Base-by-base conservation (phyloP, 2,888 invertebrate species). In the Drosophila picticornis region DNA sequence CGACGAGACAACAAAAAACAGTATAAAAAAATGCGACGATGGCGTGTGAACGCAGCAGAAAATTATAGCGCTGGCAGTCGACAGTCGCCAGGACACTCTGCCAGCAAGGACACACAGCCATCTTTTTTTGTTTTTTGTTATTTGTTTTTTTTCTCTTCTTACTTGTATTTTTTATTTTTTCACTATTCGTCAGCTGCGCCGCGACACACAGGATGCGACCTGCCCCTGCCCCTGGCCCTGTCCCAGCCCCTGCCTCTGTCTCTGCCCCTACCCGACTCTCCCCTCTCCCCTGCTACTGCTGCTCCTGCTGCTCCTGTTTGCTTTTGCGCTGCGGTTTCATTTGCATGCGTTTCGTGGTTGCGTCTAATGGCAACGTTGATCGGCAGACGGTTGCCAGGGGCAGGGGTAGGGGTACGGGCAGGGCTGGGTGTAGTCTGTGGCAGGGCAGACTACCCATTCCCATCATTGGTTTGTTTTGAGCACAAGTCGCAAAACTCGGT, bases 111-210 rank as follows among this genome's bases (percentile, higher is more conserved):
- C 31, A 57, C 48, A 72, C 75, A 63, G 71, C 76, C 61, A 68
- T 61, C 40, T 61, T 61, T 32, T 36, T 31, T n/a, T n/a, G n/a
- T n/a, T n/a, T n/a, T n/a, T n/a, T n/a, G n/a, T n/a, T n/a, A n/a
- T n/a, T n/a, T 40, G 4, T 82, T 67, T 84, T 50, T 38, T 29
- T 34, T 22, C 46, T 56, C 38, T 57, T 81, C 72, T 75, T 80
- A 46, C 16, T 25, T 46, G 22, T 46, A 46, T 46, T 85, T 84
- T 90, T 84, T 88, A 84, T 90, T 81, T 87, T 90, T 84, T 88
- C 81, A 84, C 91, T 87, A 84, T 88, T 91, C 88, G 90, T 90
- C 90, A 91, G 91, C 91, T 90, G 91, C 91, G 91, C 80, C 83
- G 76, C 75, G 69, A 38, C 52, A 48, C 61, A 75, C 74, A 74